phyloP scores from a whole-genome alignment of 2,797 vertebrate species.

The Prunella strophiata region DNA sequence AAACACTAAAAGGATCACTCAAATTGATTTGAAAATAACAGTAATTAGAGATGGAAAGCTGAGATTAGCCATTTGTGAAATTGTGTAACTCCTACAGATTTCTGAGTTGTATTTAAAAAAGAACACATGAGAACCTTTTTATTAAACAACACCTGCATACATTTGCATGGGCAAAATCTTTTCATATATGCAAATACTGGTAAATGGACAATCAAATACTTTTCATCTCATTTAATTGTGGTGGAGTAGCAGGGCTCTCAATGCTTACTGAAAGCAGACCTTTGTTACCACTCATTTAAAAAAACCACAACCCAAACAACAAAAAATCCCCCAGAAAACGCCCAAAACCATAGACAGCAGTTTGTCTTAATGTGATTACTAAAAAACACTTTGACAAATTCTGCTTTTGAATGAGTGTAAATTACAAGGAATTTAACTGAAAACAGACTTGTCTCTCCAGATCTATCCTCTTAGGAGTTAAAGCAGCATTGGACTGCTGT shows the following conservation, averaged over 20 bases:
- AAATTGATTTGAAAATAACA: conserved; percentile 4
- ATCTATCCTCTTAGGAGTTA: background rate
- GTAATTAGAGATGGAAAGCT: background rate
- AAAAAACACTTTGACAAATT: background rate
- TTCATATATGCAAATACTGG: background rate
- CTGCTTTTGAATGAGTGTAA: background rate
- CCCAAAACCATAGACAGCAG: background rate
- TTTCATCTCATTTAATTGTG: background rate
- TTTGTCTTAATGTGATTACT: background rate
- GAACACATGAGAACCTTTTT: accelerated
- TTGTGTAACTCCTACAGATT: background rate
- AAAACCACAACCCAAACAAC: accelerated
- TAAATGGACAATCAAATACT: background rate
- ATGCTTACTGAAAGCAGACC: background rate
- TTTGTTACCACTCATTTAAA: background rate
- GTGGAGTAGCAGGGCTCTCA: background rate
- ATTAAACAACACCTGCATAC: background rate
- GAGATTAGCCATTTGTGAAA: background rate
- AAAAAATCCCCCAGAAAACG: background rate
- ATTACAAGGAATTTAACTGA: background rate
- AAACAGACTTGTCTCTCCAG: background rate
- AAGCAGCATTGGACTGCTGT: background rate
- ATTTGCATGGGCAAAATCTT: background rate
- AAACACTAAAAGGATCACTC: background rate
- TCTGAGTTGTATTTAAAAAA: background rate